phyloP scores from a whole-genome alignment of 1,140 invertebrate species.

The Drosophila mojavensis region DNA sequence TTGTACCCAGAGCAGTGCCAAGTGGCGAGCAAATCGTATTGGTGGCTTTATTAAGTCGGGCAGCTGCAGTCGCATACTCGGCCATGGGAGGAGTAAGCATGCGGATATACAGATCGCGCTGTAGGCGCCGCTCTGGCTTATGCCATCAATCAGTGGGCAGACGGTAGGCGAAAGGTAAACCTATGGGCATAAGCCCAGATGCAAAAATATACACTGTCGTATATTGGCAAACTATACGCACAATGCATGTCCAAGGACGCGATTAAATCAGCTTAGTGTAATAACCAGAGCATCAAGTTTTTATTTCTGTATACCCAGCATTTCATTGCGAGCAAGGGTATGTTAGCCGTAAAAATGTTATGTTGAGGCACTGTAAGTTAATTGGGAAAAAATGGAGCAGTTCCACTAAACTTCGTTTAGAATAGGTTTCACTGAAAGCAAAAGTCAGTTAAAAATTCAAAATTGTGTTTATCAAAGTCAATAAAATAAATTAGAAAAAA shows the following conservation, averaged over 20 bases:
- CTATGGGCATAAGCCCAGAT: not conserved
- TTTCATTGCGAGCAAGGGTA: too few species aligned
- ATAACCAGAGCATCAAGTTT: conserved; percentile 53
- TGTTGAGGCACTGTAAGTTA: too few species aligned
- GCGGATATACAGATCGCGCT: conserved; percentile 50
- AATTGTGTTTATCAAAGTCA: not conserved
- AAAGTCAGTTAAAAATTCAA: not conserved
- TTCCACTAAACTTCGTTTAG: too few species aligned
- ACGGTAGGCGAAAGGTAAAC: not conserved
- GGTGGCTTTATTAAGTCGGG: conserved; percentile 68
- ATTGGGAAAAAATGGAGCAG: too few species aligned
- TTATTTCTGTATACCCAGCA: conserved; percentile 3
- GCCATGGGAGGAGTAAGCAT: conserved; percentile 34
- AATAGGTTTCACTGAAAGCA: not conserved
- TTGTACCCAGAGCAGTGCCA: conserved; percentile 38
- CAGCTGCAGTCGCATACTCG: conserved; percentile 9
- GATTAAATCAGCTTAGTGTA: conserved; percentile 70
- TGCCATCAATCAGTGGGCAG: conserved; percentile 62
- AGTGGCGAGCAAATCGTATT: conserved; percentile 17
- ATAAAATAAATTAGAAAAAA: not conserved
- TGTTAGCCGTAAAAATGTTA: too few species aligned
- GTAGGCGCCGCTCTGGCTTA: conserved; percentile 53
- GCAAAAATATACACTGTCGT: too few species aligned
- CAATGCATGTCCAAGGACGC: conserved; percentile 62
- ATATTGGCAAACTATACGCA: conserved; percentile 25